Conservation (phyloP, 2,113 vertebrate species). For the Pterocles orientalis region DNA sequence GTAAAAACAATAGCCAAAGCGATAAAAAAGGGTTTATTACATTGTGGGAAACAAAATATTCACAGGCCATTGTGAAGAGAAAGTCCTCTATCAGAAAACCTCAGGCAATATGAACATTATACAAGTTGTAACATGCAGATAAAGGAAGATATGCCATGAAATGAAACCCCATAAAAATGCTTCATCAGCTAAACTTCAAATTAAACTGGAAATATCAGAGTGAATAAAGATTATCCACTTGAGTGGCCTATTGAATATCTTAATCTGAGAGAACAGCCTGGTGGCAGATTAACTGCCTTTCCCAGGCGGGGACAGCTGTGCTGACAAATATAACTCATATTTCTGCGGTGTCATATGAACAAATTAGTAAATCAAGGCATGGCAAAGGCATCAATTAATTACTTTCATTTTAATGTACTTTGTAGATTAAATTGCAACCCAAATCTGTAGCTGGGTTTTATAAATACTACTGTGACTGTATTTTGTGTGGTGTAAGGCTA, state of each 20-base stretch:
- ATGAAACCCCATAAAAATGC: background rate
- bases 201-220: background rate
- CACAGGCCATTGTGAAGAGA: background rate
- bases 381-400: background rate
- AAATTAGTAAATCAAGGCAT: background rate
- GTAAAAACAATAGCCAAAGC: background rate
- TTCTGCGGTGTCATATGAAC: background rate
- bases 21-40: background rate
- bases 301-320: rapidly evolving
- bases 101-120: background rate
- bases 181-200: background rate
- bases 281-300: background rate
- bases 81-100: background rate
- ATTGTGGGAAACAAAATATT: background rate
- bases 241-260: background rate
- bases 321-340: background rate
- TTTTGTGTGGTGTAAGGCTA: background rate
- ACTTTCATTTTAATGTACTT: background rate
- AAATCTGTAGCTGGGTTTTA: background rate
- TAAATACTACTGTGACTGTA: background rate
- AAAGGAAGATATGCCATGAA: background rate
- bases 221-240: background rate
- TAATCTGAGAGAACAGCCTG: background rate
- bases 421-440: background rate
- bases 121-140: background rate